A percentile compares a stretch with the other conserved stretches of the same genome.
Conservation (phyloP, 2,113 vertebrate species). For the Siphamia tubifer region DNA sequence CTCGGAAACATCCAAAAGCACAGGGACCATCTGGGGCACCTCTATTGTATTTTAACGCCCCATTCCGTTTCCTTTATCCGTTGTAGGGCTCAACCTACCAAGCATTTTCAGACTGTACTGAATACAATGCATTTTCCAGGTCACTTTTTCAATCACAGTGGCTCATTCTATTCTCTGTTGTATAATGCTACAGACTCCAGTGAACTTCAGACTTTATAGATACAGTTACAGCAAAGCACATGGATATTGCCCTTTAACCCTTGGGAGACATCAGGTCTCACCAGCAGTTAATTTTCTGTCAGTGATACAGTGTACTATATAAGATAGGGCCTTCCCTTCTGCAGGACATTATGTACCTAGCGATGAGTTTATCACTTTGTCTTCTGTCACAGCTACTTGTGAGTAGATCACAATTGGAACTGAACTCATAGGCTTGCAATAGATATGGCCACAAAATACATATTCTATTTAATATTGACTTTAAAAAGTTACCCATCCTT, state of each 20-base stretch:
- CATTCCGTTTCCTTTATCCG: neutral
- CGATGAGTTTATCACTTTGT: neutral
- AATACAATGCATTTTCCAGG: neutral
- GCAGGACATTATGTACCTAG: neutral
- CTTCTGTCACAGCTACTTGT: too few species aligned
- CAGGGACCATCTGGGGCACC: neutral
- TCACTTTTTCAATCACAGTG: neutral
- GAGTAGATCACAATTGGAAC: too few species aligned
- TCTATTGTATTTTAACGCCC: neutral
- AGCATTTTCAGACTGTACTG: neutral
- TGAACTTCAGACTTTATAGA: conserved; percentile 65
- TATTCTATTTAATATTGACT: too few species aligned
- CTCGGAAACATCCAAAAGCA: neutral
- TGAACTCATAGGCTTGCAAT: neutral
- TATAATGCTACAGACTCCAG: neutral
- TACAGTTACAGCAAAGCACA: conserved; percentile 54
- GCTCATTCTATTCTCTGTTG: neutral
- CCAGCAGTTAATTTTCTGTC: neutral
- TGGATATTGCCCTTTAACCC: conserved; percentile 57
- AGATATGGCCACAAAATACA: neutral
- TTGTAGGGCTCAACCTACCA: neutral
- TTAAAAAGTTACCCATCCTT: too few species aligned
- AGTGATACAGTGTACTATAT: neutral
- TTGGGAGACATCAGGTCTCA: neutral
- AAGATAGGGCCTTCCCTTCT: neutral